Evolutionary conservation across 2,113 vertebrate genomes (phyloP).

Genomic region (Erythrocercus mccallii): DNA sequence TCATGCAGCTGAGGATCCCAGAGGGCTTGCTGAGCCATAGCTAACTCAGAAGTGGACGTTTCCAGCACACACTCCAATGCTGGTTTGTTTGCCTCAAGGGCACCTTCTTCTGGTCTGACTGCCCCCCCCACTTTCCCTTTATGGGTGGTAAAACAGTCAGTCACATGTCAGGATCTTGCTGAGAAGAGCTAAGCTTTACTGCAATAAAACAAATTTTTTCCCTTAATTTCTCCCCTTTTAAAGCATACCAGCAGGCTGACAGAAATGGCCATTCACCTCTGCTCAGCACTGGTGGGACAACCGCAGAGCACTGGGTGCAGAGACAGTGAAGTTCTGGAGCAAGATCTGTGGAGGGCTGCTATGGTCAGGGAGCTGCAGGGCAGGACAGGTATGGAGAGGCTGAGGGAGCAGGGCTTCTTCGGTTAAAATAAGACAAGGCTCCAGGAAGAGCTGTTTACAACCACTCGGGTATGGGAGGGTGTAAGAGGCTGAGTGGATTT

Average conservation of each 20-base stretch:
- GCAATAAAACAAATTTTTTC: background rate
- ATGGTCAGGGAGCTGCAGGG: background rate
- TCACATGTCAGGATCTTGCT: background rate
- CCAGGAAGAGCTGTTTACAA: background rate
- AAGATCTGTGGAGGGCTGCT: background rate
- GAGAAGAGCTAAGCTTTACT: background rate
- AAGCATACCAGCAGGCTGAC: background rate
- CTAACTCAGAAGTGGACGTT: background rate
- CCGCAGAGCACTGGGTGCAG: background rate
- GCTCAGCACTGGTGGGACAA: background rate
- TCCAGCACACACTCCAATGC: background rate
- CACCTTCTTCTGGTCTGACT: background rate
- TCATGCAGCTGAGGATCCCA: background rate
- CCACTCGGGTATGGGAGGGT: background rate
- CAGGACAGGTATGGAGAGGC: background rate
- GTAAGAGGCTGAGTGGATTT: background rate
- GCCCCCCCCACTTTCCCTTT: background rate
- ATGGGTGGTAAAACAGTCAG: background rate
- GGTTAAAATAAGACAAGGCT: background rate
- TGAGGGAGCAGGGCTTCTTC: background rate
- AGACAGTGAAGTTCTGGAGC: background rate
- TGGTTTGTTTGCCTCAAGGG: background rate
- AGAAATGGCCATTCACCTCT: background rate
- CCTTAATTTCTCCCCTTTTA: background rate
- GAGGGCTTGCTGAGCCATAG: background rate